phyloP scores from a whole-genome alignment of 1,140 invertebrate species.

The Nephotettix cincticeps region DNA sequence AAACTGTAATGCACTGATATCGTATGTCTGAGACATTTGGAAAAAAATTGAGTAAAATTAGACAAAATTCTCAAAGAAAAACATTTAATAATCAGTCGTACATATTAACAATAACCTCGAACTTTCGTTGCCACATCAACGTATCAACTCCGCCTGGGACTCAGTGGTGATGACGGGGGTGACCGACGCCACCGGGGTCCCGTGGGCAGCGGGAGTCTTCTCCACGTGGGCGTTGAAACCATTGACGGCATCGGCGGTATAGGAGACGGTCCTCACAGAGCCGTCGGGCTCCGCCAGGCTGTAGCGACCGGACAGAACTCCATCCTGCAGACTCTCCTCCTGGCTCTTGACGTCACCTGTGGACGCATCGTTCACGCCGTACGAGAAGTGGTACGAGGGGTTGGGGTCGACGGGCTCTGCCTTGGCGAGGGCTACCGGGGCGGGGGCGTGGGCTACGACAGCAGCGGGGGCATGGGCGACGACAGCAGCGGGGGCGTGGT shows the following conservation, averaged over 20 bases:
- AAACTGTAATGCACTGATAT: too few relatives aligned
- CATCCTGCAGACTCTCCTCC: slow-evolving; percentile 53
- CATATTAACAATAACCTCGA: too few relatives aligned
- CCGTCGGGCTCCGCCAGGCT: slow-evolving; percentile 59
- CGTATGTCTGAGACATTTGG: too few relatives aligned
- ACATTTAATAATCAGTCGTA: too few relatives aligned
- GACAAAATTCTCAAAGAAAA: too few relatives aligned
- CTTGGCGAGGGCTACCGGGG: slow-evolving; percentile 31
- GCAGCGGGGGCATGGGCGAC: neutral
- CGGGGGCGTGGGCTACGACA: slow-evolving; percentile 1
- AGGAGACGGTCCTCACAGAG: slow-evolving; percentile 58
- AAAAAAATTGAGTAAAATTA: too few relatives aligned
- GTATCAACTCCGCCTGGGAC: neutral
- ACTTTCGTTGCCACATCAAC: neutral
- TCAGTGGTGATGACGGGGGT: neutral
- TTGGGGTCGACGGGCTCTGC: slow-evolving; percentile 29
- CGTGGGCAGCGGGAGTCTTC: slow-evolving; percentile 42
- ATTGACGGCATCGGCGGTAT: slow-evolving; percentile 59
- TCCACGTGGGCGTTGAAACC: slow-evolving; percentile 60
- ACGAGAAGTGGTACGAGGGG: slow-evolving; percentile 41
- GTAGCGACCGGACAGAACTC: slow-evolving; percentile 55
- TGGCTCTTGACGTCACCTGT: slow-evolving; percentile 53
- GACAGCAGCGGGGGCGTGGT: slow-evolving; percentile 13
- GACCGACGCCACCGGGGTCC: neutral
- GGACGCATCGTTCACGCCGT: slow-evolving; percentile 51